Evolutionary conservation across 2,113 vertebrate species (phyloP), one percentile per base, ranked within the genome.

Genomic region (Nannobrachium achirus): DNA sequence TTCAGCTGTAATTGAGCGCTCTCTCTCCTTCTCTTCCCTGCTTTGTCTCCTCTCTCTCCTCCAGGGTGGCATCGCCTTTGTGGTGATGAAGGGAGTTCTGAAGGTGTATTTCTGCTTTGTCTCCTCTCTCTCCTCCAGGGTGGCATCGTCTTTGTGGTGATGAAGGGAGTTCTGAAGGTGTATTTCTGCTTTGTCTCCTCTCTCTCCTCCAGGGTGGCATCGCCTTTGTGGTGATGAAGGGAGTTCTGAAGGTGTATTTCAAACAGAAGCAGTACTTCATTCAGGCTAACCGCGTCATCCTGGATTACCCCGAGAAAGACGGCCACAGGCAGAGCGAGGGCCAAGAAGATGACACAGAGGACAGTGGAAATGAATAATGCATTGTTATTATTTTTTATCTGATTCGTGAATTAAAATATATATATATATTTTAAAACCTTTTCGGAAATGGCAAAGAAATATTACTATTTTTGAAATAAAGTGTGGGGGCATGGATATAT

Each of bases 131-230:
- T 8, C 8, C 10, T 1, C 78, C 78, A 93, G 93, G 92, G 93
- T 0, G 92, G 92, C 49, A 87, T 93, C 4, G 88, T 89, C 0
- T 94, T 93, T 1, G 83, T 93, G 16, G 44, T 92, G 72, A 89
- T 94, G 8, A 94, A 93, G 14, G 93, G 93, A 2, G 82, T 81
- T 0, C 8, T 94, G 25, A 93, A 94, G 73, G 89, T 94, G 39
- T 92, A 94, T 49, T 93, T 93, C 78, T 92, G 93, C 46, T 93
- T 93, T 16, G 44, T 50, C 19, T 10, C 25, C 7, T 40, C 20
- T n/a, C n/a, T n/a, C 48, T 18, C 66, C 53, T 63, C 1, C 78
- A 93, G 93, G 92, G 93, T 0, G 92, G 92, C 49, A 87, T 93
- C 4, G 88, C 89, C 0, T 94, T 93, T 1, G 83, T 93, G 18